Conservation (phyloP, 2,113 vertebrate genomes). For the Garra rufa region DNA sequence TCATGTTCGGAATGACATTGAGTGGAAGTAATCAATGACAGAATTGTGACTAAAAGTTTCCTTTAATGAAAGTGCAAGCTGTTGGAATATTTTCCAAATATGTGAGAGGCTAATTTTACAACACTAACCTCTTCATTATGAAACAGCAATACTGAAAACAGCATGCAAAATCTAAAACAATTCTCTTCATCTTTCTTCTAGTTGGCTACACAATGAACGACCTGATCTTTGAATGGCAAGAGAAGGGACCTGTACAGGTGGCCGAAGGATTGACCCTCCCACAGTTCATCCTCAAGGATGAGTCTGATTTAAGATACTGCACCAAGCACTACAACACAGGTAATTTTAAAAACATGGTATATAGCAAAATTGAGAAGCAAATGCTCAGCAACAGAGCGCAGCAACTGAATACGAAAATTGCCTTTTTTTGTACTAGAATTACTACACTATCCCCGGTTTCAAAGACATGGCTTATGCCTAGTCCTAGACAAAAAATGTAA, state of each 20-base stretch:
- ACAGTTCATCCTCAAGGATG: conserved; percentile 85
- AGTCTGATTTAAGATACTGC: conserved; percentile 70
- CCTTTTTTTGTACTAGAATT: neutral
- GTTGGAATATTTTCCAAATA: neutral
- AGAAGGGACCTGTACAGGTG: conserved; percentile 93
- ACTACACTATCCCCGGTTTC: too few species aligned
- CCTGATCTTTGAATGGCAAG: conserved; percentile 99
- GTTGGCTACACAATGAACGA: conserved; percentile 99
- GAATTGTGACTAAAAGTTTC: neutral
- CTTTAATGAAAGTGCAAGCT: neutral
- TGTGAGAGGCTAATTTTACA: neutral
- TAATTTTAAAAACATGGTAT: neutral
- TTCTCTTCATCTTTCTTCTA: conserved; percentile 57
- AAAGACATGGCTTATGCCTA: too few species aligned
- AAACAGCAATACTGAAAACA: neutral
- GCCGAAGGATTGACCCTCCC: conserved; percentile 96
- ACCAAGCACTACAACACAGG: conserved; percentile 62
- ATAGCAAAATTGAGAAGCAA: neutral
- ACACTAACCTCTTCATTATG: neutral
- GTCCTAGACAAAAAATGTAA: too few species aligned
- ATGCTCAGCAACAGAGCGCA: neutral
- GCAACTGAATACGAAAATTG: neutral
- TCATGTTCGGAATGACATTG: neutral
- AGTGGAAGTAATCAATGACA: neutral
- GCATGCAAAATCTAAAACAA: neutral